phyloP scores from a whole-genome alignment of 1,140 invertebrate species.

The Anastrepha ludens region DNA sequence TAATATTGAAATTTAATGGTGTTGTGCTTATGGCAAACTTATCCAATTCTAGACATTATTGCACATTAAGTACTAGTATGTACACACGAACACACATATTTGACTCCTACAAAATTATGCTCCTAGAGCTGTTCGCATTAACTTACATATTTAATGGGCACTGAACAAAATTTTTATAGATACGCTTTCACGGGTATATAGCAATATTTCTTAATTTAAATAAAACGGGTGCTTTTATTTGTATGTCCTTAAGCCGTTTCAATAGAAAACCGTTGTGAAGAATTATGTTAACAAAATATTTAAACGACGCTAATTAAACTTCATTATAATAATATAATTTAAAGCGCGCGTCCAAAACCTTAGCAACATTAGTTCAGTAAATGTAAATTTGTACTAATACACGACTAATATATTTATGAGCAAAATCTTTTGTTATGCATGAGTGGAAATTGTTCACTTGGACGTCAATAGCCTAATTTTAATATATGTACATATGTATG shows the following conservation, averaged over 20 bases:
- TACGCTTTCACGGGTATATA: neutral
- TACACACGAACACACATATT: neutral
- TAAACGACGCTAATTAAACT: no score
- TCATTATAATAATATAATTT: no score
- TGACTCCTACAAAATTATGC: neutral
- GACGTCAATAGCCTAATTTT: no score
- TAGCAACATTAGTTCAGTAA: no score
- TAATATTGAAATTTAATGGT: neutral
- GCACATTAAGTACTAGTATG: neutral
- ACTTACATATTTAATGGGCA: neutral
- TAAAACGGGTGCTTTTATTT: neutral
- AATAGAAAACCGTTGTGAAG: no score
- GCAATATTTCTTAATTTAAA: neutral
- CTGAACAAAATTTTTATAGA: neutral
- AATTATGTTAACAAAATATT: no score
- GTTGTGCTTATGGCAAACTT: neutral
- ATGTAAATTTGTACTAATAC: no score
- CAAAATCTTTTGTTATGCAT: no score
- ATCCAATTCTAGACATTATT: neutral
- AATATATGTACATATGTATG: no score
- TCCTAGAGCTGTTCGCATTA: neutral
- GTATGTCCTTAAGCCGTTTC: neutral
- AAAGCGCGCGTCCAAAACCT: no score
- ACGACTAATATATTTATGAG: no score
- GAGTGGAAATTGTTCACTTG: no score